phyloP scores from a whole-genome alignment of 1,140 invertebrate genomes.

The Potamilus streckersoni region DNA sequence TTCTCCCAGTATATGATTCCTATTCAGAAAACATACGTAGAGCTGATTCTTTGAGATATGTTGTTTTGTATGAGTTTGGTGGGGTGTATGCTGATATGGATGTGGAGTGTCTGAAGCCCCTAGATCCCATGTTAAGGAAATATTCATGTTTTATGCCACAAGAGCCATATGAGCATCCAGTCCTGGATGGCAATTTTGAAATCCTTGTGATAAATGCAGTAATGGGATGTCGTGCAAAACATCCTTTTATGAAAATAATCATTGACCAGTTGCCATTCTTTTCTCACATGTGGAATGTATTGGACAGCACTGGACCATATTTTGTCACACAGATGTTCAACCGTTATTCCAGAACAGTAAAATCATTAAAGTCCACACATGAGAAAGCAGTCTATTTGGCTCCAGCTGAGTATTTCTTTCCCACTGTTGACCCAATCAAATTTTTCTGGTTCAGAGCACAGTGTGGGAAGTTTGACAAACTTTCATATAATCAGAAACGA shows the following conservation, averaged over 20 bases:
- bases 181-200: constrained; percentile 59
- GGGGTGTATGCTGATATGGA: constrained; percentile 64
- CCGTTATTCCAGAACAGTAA: constrained; percentile 33
- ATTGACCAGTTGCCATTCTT: constrained; percentile 54
- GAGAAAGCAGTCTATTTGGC: constrained; percentile 47
- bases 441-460: constrained; percentile 44
- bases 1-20: constrained; percentile 53
- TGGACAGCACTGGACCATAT: constrained; percentile 63
- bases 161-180: constrained; percentile 62
- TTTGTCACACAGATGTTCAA: constrained; percentile 54
- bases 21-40: constrained; percentile 56
- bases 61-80: constrained; percentile 61
- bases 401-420: constrained; percentile 61
- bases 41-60: constrained; percentile 60
- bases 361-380: constrained; percentile 11
- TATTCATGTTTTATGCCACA: constrained; percentile 61
- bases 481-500: constrained; percentile 43
- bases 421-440: constrained; percentile 58
- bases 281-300: constrained; percentile 58
- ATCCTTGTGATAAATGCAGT: constrained; percentile 61
- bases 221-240: constrained; percentile 56
- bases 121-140: constrained; percentile 51
- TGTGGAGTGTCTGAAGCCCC: constrained; percentile 55
- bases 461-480: constrained; percentile 43
- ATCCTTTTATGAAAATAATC: constrained; percentile 60